Conservation (phyloP, 2,797 vertebrate species). For the Sebastes flavidus region DNA sequence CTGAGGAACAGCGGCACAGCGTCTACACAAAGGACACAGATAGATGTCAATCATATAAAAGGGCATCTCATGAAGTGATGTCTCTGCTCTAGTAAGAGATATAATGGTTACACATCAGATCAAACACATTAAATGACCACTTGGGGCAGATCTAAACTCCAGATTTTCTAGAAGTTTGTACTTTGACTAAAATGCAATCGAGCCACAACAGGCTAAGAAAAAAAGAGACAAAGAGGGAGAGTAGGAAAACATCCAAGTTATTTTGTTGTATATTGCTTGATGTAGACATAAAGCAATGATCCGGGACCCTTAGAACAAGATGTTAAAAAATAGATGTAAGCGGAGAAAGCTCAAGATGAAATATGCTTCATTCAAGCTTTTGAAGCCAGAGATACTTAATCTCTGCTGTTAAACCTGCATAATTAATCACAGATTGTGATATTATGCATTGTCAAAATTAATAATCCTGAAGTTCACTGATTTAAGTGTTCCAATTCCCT, state of each 20-base stretch:
- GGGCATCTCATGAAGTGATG: neutral
- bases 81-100: neutral
- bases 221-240: neutral
- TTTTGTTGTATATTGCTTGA: neutral
- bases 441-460: neutral
- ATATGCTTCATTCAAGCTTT: neutral
- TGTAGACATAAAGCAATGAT: neutral
- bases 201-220: neutral
- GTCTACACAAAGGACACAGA: slow-evolving; percentile 77
- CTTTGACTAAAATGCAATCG: neutral
- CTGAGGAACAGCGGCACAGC: slow-evolving; percentile 97
- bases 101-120: neutral
- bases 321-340: neutral
- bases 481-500: neutral
- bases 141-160: neutral
- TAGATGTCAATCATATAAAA: neutral
- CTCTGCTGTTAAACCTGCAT: neutral
- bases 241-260: neutral
- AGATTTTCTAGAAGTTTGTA: neutral
- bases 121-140: neutral
- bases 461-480: neutral
- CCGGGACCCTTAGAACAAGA: neutral
- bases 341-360: neutral
- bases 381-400: neutral
- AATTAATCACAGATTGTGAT: neutral